Evolutionary conservation across 2,888 invertebrate species (phyloP).

Genomic region (Limnephilus lunatus): DNA sequence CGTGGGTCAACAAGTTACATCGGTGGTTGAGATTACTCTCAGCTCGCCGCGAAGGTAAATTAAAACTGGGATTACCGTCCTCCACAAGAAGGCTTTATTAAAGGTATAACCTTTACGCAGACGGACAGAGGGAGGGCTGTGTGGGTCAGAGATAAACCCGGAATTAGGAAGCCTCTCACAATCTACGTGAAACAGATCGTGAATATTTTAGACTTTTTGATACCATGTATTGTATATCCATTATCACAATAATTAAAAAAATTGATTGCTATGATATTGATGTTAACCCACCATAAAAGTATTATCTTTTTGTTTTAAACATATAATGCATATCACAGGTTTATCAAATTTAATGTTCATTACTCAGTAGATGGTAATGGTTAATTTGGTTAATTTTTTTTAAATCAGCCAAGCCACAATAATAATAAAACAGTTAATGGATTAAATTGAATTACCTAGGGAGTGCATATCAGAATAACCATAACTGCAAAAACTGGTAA

Average conservation of each 20-base stretch:
- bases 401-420: background rate
- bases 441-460: background rate
- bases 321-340: background rate
- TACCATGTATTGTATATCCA: background rate
- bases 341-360: background rate
- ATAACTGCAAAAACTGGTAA: no score
- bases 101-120: constrained; percentile 23
- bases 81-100: constrained; percentile 33
- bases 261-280: background rate
- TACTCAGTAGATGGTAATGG: background rate
- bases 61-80: constrained; percentile 35
- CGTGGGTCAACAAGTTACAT: background rate
- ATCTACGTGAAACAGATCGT: constrained; percentile 49
- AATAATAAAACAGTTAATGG: background rate
- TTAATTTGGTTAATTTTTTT: background rate
- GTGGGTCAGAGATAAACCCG: constrained; percentile 41
- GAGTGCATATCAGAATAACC: no score
- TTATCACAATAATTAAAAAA: background rate
- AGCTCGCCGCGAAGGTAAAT: constrained; percentile 12
- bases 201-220: background rate
- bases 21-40: constrained; percentile 20
- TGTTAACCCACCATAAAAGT: background rate
- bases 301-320: background rate
- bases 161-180: constrained; percentile 29
- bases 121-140: constrained; percentile 29